phyloP scores from a whole-genome alignment of 2,888 invertebrate species.

The Pristionchus fissidentatus region DNA sequence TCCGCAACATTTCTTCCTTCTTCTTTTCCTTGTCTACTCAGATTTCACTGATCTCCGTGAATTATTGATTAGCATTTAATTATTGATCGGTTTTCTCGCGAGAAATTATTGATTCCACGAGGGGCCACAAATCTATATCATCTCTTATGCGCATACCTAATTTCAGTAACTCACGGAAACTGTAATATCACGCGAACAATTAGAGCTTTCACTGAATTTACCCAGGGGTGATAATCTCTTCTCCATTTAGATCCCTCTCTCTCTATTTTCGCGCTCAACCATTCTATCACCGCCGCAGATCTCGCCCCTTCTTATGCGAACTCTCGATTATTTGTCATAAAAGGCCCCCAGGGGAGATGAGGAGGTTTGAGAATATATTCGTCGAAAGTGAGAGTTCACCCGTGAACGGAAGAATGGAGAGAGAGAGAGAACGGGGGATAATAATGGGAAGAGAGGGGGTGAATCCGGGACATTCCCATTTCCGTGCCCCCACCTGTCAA shows the following conservation, averaged over 20 bases:
- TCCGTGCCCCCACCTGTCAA: not conserved
- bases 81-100: no score
- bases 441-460: slow-evolving; percentile 1
- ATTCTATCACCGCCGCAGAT: not conserved
- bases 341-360: slow-evolving; percentile 2
- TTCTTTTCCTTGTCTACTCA: no score
- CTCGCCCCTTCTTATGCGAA: not conserved
- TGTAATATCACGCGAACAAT: no score
- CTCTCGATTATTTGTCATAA: slow-evolving; percentile 43
- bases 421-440: slow-evolving; percentile 16
- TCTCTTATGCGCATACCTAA: no score
- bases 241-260: not conserved
- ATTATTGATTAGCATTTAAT: no score
- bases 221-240: no score
- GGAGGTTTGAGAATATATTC: not conserved
- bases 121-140: no score
- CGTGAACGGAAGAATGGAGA: slow-evolving; percentile 3
- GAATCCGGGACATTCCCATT: not conserved
- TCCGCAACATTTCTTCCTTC: no score
- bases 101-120: no score
- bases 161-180: no score
- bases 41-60: no score
- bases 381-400: not conserved
- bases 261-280: not conserved
- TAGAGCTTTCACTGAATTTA: no score